phyloP scores from a whole-genome alignment of 1,140 invertebrate species.

The Zaprionus lachaisei region DNA sequence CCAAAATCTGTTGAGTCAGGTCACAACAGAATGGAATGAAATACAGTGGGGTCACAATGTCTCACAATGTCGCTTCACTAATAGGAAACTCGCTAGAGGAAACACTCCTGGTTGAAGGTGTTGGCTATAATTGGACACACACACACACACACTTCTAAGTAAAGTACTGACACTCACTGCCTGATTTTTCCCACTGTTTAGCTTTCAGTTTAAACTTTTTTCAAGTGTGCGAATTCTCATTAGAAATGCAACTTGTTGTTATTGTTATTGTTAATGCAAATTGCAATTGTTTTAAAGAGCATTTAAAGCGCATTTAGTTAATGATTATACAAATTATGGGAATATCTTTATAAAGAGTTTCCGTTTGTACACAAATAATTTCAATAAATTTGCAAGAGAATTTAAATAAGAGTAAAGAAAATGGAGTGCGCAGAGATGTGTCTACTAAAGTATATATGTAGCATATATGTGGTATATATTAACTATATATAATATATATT shows the following conservation, averaged over 20 bases:
- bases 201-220: slow-evolving; percentile 12
- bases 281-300: slow-evolving; percentile 41
- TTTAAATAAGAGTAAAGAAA: too few relatives aligned
- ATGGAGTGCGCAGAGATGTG: too few relatives aligned
- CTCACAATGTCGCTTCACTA: neutral
- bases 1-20: neutral
- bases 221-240: slow-evolving; percentile 61
- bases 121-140: neutral
- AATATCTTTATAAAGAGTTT: neutral
- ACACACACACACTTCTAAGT: neutral
- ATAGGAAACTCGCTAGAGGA: neutral
- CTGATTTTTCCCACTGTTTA: neutral
- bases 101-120: neutral
- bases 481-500: too few relatives aligned
- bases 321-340: slow-evolving; percentile 50
- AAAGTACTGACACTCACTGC: neutral
- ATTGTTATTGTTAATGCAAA: slow-evolving; percentile 34
- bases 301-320: slow-evolving; percentile 58
- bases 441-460: too few relatives aligned
- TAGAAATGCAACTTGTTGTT: slow-evolving; percentile 14
- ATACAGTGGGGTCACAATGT: neutral
- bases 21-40: neutral
- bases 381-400: neutral
- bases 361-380: neutral
- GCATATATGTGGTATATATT: too few relatives aligned